These are phyloP conservation scores for Drosophila gunungcola DNA, from an alignment of 1,140 invertebrate genomes.

Conservation along the genomic window DNA sequence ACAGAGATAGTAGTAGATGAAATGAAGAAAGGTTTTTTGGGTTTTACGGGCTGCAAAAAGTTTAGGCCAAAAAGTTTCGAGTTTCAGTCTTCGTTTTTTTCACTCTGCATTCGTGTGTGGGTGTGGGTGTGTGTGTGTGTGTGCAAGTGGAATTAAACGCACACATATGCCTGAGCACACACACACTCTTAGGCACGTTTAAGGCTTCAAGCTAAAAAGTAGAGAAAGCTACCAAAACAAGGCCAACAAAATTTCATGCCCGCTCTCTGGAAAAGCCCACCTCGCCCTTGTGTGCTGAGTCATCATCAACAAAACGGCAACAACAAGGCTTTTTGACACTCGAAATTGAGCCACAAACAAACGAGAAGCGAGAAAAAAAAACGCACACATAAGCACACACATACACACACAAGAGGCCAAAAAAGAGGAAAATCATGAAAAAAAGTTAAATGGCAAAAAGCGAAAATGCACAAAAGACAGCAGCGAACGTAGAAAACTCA, in stretches of 20 bases:
- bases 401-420: neutral
- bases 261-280: neutral
- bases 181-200: constrained; percentile 34
- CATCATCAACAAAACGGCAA: constrained; percentile 50
- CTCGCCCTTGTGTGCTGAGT: constrained; percentile 52
- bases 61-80: constrained; percentile 47
- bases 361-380: constrained; percentile 7
- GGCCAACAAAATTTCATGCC: neutral
- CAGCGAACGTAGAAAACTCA: constrained; percentile 73
- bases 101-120: constrained; percentile 19
- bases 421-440: neutral
- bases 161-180: constrained; percentile 14
- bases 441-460: constrained; percentile 72
- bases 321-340: constrained; percentile 67
- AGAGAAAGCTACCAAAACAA: constrained; percentile 3
- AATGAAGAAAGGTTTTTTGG: constrained; percentile 28
- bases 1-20: neutral
- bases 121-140: constrained; percentile 1
- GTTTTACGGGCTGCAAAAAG: constrained; percentile 45
- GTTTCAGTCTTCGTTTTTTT: constrained; percentile 21
- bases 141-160: neutral
- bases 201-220: constrained; percentile 26
- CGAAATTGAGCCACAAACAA: constrained; percentile 74
- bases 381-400: neutral
- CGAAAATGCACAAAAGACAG: constrained; percentile 73